A percentile compares a stretch with the other conserved stretches of the same genome.
These are phyloP conservation scores for Stomatorhinus ivindoensis DNA, from an alignment of 2,113 vertebrate genomes.

Conservation along the genomic window DNA sequence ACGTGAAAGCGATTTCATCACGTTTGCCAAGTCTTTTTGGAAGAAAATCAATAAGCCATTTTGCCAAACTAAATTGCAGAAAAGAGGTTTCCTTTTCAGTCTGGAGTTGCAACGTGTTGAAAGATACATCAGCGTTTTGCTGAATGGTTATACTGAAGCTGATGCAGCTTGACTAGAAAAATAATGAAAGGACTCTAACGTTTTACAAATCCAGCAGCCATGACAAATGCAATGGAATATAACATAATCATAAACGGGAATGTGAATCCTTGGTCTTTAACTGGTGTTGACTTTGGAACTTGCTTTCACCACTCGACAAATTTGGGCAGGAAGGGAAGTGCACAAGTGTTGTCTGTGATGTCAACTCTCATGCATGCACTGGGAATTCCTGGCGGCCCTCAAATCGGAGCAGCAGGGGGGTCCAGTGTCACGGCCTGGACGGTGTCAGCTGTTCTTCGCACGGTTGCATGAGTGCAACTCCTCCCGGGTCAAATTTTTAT, in stretches of 20 bases:
- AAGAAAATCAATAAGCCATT: conserved; percentile 56
- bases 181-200: not conserved
- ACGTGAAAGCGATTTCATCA: conserved; percentile 31
- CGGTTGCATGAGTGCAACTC: not conserved
- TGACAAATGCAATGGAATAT: not conserved
- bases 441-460: conserved; percentile 17
- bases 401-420: not conserved
- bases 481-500: conserved; percentile 55
- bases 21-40: conserved; percentile 29
- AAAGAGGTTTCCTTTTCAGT: not conserved
- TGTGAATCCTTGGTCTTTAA: not conserved
- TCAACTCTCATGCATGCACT: not conserved
- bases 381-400: not conserved
- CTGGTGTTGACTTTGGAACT: not conserved
- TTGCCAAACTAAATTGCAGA: conserved; percentile 28
- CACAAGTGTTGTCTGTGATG: not conserved
- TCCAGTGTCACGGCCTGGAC: conserved; percentile 26
- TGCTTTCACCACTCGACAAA: not conserved
- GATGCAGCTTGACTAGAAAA: not conserved
- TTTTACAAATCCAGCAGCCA: not conserved
- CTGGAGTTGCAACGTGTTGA: too few species aligned
- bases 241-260: not conserved
- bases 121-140: not conserved
- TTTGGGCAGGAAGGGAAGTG: not conserved
- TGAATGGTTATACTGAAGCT: not conserved